Evolutionary conservation across 2,888 invertebrate species (phyloP), one percentile per base, ranked within the genome.

Genomic region (Gonocerus acuteangulatus): DNA sequence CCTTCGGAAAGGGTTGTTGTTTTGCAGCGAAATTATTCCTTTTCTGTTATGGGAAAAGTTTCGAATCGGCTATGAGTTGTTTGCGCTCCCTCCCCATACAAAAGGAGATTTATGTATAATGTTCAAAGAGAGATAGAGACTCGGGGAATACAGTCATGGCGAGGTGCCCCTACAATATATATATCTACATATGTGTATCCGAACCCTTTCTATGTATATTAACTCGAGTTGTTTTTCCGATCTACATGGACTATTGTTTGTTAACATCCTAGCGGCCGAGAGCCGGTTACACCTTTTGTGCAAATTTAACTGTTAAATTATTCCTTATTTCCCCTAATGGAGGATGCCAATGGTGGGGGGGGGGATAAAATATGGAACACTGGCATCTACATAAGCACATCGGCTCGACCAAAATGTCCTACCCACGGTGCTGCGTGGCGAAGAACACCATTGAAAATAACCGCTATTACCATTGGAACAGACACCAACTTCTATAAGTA

Each of bases 51-150:
- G 51, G 51, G 51, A 51, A 51, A 51, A 36, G 34, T 13, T 32
- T 19, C 27, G 36, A 34, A 34, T 19, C 34, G 32, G 27, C 19
- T 36, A 36, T 16, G 36, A 51, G 51, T 27, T 51, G 51, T 51
- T 51, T 34, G 36, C 11, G 51, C n/a, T 18, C 18, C n/a, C 51
- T 34, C 32, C n/a, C 4, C n/a, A 51, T 51, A 51, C 51, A 51
- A 51, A 51, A 51, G 51, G 51, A 51, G 51, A 51, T 51, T 51
- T 51, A 51, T 34, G 51, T 51, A 34, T 51, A 51, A 51, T 51
- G 51, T 51, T n/a, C n/a, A 27, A 27, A 51, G 34, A 34, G 27
- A 32, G 27, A 36, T 19, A 18, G 32, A 27, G 34, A 32, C 27
- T 18, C 22, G 13, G 27, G 48, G 27, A 51, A 34, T 51, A 51